Evolutionary conservation across 2,888 invertebrate species (phyloP).

Genomic region (Phasia obesa): DNA sequence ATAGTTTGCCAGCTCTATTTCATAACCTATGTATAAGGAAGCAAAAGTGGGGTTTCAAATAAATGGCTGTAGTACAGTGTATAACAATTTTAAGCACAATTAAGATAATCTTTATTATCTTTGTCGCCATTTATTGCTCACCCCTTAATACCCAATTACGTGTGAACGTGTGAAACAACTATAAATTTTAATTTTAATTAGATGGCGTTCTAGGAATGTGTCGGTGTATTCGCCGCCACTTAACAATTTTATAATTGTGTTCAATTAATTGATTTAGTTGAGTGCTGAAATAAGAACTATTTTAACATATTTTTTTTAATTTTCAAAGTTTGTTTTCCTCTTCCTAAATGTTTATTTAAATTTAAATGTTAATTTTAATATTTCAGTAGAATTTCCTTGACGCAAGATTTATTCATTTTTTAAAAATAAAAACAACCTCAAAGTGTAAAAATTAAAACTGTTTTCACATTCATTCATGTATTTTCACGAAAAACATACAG

Average conservation of each 20-base stretch:
- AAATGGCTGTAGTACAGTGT: too few relatives aligned
- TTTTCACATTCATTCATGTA: constrained; percentile 1
- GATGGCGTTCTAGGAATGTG: constrained; percentile 48
- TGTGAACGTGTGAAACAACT: constrained; percentile 35
- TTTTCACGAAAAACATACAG: neutral
- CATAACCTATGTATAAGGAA: too few relatives aligned
- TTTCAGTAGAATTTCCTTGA: constrained; percentile 56
- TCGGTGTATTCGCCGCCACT: constrained; percentile 44
- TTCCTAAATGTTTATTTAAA: constrained; percentile 4
- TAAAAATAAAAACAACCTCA: constrained; percentile 48
- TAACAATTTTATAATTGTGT: constrained; percentile 50
- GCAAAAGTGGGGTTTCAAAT: too few relatives aligned
- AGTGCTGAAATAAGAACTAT: constrained; percentile 27
- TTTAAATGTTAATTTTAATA: constrained; percentile 23
- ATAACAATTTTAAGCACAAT: too few relatives aligned
- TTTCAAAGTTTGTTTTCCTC: neutral
- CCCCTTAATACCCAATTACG: constrained; percentile 1
- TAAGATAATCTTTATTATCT: neutral
- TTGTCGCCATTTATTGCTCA: neutral
- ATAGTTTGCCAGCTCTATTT: too few relatives aligned
- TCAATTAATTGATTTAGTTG: constrained; percentile 59
- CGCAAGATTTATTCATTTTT: constrained; percentile 49
- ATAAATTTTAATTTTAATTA: constrained; percentile 45
- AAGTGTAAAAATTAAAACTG: constrained; percentile 36
- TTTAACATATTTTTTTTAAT: constrained; percentile 17